Conservation (phyloP, 2,888 invertebrate species). For the Seira ritae region DNA sequence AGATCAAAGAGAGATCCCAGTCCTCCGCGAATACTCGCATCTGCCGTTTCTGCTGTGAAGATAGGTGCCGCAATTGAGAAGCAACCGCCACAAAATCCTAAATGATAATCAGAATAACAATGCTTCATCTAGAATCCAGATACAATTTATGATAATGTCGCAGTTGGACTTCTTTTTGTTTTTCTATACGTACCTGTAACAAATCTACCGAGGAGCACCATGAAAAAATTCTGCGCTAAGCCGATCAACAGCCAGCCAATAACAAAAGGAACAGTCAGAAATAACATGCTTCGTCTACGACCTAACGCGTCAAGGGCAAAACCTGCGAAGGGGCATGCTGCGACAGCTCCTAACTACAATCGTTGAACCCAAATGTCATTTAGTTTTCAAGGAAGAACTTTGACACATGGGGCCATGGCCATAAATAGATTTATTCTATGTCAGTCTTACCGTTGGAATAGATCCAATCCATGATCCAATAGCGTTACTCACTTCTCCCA, state of each 20-base stretch:
- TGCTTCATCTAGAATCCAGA: no score
- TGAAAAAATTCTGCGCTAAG: conserved; percentile 70
- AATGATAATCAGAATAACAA: neutral
- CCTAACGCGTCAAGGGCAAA: conserved; percentile 71
- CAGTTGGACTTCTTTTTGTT: neutral
- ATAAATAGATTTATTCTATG: neutral
- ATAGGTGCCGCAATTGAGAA: conserved; percentile 76
- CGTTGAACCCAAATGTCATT: neutral
- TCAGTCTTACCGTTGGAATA: conserved; percentile 74
- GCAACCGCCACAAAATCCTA: conserved; percentile 76
- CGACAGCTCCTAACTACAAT: conserved; percentile 74
- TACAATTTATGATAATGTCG: neutral
- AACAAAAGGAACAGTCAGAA: conserved; percentile 75
- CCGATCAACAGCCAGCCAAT: conserved; percentile 76
- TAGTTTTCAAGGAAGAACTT: neutral
- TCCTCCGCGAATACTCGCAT: conserved; percentile 76
- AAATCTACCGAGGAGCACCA: conserved; percentile 78
- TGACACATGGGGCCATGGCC: neutral
- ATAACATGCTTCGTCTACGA: conserved; percentile 66
- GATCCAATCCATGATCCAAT: conserved; percentile 80
- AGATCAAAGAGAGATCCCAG: conserved; percentile 76
- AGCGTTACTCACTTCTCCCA: conserved; percentile 76
- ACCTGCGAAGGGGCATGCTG: conserved; percentile 72
- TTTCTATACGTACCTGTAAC: conserved; percentile 66
- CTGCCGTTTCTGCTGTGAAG: conserved; percentile 77